Conservation (phyloP, 1,140 invertebrate species). For the Gryllus bimaculatus region DNA sequence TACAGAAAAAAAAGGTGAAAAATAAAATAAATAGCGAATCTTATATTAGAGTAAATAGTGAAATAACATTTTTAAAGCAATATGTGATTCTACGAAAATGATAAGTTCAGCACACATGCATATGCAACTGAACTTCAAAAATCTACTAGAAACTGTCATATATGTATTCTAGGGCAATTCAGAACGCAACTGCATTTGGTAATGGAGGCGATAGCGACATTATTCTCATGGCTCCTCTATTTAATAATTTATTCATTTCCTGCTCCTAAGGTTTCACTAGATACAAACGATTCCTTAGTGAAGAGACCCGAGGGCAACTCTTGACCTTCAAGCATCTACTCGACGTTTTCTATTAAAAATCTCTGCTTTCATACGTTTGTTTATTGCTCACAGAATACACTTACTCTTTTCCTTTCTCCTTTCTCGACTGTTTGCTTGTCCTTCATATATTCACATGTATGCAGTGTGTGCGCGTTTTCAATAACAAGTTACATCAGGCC, state of each 20-base stretch:
- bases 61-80: too few relatives aligned
- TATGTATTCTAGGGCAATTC: too few relatives aligned
- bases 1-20: too few relatives aligned
- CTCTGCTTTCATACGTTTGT: not conserved
- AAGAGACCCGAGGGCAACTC: not conserved
- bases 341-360: not conserved
- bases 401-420: not conserved
- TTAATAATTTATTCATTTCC: not conserved
- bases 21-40: too few relatives aligned
- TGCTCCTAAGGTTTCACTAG: not conserved
- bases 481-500: constrained; percentile 1
- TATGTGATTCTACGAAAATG: too few relatives aligned
- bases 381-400: not conserved
- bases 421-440: not conserved
- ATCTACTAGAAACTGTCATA: too few relatives aligned
- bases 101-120: too few relatives aligned
- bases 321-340: not conserved
- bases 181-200: too few relatives aligned
- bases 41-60: too few relatives aligned
- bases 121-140: too few relatives aligned
- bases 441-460: not conserved
- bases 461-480: not conserved
- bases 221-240: not conserved
- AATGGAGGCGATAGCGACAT: too few relatives aligned
- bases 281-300: not conserved